Evolutionary conservation across 2,888 invertebrate species (phyloP).

Genomic region (Plagodis dolabraria): DNA sequence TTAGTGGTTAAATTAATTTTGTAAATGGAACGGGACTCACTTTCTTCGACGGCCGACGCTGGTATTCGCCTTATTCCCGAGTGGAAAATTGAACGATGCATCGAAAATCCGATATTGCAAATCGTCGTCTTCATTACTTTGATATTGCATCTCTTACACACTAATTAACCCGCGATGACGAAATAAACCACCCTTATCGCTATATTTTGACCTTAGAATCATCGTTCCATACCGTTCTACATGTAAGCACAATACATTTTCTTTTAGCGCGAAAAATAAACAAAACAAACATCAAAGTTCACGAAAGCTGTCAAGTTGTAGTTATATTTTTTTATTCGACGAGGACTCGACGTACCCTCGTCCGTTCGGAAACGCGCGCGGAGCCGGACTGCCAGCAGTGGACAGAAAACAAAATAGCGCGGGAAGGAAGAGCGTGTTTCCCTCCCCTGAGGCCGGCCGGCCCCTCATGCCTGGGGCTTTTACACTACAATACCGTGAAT

Average conservation of each 20-base stretch:
- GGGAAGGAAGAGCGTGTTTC: background rate
- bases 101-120: conserved; percentile 83
- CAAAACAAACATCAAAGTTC: conserved; percentile 11
- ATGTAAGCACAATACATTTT: conserved; percentile 35
- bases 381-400: conserved; percentile 60
- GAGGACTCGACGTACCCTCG: conserved; percentile 55
- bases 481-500: no score
- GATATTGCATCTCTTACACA: conserved; percentile 82
- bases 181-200: conserved; percentile 74
- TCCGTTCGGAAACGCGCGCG: conserved; percentile 66
- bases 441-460: background rate
- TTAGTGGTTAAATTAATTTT: no score
- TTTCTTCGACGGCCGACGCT: conserved; percentile 65
- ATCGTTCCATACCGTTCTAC: conserved; percentile 64
- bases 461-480: no score
- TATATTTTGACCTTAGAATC: conserved; percentile 65
- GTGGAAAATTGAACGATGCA: conserved; percentile 74
- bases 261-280: conserved; percentile 25
- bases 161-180: conserved; percentile 61
- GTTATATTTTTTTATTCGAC: conserved; percentile 26
- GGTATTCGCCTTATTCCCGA: conserved; percentile 56
- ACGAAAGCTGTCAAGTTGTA: conserved; percentile 17
- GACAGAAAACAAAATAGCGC: background rate
- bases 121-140: conserved; percentile 79
- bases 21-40: conserved; percentile 57